Percentiles rank a stretch among this genome's conserved stretches.
Conservation (phyloP, 2,797 vertebrate genomes). For the Notolabrus celidotus region DNA sequence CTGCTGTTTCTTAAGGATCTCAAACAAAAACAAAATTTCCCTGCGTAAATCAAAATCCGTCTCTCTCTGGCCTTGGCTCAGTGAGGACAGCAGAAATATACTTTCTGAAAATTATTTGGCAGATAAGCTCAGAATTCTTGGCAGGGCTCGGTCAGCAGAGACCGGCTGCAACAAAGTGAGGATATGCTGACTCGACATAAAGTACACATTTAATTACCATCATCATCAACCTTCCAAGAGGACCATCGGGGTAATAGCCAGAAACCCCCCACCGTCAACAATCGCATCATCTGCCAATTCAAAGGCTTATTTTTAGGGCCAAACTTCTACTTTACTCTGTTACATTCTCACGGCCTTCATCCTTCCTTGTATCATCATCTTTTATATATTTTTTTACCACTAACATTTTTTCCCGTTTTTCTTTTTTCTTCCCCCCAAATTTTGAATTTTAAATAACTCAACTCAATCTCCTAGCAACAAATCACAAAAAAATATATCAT, state of each 20-base stretch:
- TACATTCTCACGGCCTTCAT: constrained; percentile 60
- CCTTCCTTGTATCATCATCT: constrained; percentile 2
- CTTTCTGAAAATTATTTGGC: constrained; percentile 88
- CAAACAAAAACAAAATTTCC: constrained; percentile 66
- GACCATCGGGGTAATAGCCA: constrained; percentile 55
- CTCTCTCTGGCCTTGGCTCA: constrained; percentile 72
- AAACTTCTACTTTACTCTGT: constrained; percentile 49
- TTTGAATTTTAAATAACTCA: not conserved
- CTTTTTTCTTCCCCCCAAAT: not conserved
- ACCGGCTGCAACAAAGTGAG: constrained; percentile 88
- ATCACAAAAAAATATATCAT: no score
- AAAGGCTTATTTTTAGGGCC: constrained; percentile 75
- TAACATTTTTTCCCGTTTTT: constrained; percentile 16
- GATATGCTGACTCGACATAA: constrained; percentile 93
- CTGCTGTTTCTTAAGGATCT: constrained; percentile 60
- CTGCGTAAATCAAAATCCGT: constrained; percentile 54
- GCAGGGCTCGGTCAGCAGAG: constrained; percentile 88
- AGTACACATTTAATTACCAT: constrained; percentile 87
- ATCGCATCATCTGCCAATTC: constrained; percentile 62
- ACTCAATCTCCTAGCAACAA: no score
- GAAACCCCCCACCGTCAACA: constrained; percentile 46
- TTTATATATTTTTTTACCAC: constrained; percentile 9
- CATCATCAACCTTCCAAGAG: constrained; percentile 71
- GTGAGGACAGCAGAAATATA: constrained; percentile 70
- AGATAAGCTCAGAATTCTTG: constrained; percentile 87